Evolutionary conservation across 2,113 vertebrate species (phyloP).

Genomic region (Prionailurus bengalensis): DNA sequence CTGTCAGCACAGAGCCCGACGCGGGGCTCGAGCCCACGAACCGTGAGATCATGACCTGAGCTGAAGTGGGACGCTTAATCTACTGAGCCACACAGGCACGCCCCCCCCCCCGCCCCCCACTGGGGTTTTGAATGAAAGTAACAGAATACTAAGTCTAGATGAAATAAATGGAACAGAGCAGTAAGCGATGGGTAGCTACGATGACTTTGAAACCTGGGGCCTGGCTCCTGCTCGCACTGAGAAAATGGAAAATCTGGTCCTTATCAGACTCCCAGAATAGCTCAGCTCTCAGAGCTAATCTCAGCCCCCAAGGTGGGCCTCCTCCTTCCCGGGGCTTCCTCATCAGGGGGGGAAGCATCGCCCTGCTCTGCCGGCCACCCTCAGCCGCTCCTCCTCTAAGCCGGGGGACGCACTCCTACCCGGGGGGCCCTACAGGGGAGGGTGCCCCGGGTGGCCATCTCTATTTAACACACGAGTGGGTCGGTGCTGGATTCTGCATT

Average conservation of each 20-base stretch:
- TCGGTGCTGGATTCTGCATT: neutral
- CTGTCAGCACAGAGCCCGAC: too few relatives aligned
- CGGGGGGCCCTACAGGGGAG: neutral
- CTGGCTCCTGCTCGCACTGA: neutral
- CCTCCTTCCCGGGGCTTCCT: neutral
- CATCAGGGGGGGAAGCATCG: neutral
- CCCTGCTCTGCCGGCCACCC: neutral
- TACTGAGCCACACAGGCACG: too few relatives aligned
- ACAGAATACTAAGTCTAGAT: neutral
- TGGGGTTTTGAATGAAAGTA: neutral
- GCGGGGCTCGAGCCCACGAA: rapidly evolving
- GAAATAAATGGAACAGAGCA: neutral
- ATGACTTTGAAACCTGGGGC: neutral
- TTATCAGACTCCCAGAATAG: constrained; percentile 69
- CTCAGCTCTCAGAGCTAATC: constrained; percentile 25
- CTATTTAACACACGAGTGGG: neutral
- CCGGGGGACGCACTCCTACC: neutral
- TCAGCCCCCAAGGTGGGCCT: neutral
- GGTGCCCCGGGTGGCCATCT: rapidly evolving
- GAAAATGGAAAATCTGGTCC: constrained; percentile 5
- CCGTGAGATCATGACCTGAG: too few relatives aligned
- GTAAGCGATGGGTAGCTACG: neutral
- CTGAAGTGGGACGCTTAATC: too few relatives aligned
- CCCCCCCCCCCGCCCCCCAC: neutral
- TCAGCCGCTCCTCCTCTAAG: neutral